Evolutionary conservation across 2,888 invertebrate genomes (phyloP).

Genomic region (Esperia sulphurella): DNA sequence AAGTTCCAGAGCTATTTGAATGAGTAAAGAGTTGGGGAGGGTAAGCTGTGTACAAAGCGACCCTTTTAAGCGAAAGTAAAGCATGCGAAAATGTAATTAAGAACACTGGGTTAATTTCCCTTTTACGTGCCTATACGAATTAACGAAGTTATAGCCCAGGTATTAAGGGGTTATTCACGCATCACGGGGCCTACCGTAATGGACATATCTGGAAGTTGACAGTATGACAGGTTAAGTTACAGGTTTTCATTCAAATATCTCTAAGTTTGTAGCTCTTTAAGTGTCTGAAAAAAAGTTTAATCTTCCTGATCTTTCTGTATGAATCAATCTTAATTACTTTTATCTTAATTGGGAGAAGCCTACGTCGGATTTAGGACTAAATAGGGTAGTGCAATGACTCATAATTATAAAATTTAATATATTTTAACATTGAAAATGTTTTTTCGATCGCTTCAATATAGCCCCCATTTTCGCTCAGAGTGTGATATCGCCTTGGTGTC

Average conservation of each 20-base stretch:
- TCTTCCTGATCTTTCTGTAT: too few species aligned
- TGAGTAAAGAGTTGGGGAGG: slow-evolving; percentile 36
- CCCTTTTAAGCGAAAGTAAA: slow-evolving; percentile 69
- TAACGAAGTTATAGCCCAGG: slow-evolving; percentile 53
- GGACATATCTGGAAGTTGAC: slow-evolving; percentile 25
- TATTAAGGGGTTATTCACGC: slow-evolving; percentile 35
- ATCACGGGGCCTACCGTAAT: slow-evolving; percentile 32
- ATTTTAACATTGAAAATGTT: too few species aligned
- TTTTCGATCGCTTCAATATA: too few species aligned
- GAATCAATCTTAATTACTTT: too few species aligned
- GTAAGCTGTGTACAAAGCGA: slow-evolving; percentile 59
- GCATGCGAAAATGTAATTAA: slow-evolving; percentile 77
- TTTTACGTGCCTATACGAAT: slow-evolving; percentile 72
- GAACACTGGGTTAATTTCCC: slow-evolving; percentile 71
- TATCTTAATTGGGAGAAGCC: not conserved
- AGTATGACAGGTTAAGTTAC: too few species aligned
- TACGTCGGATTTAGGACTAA: not conserved
- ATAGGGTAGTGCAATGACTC: too few species aligned
- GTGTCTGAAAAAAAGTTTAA: too few species aligned
- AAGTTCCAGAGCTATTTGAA: slow-evolving; percentile 44
- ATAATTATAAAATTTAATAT: too few species aligned
- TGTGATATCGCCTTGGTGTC: too few species aligned
- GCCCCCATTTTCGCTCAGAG: too few species aligned
- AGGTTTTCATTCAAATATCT: slow-evolving; percentile 9
- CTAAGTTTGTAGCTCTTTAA: too few species aligned